Conservation (phyloP, 92 coral and sea anemone species). For the Umimayanthus chanpuru region DNA sequence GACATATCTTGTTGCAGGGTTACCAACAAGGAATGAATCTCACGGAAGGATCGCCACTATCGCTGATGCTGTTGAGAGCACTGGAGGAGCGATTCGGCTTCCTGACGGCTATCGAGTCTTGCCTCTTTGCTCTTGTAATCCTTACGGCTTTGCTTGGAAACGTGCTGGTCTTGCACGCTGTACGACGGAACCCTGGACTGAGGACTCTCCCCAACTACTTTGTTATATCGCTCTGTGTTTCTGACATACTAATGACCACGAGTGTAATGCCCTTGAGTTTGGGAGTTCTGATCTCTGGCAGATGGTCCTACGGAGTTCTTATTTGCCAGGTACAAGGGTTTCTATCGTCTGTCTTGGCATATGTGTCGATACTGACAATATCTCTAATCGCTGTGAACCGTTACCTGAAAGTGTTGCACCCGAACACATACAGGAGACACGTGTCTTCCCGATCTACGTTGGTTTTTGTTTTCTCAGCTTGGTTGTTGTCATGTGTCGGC, state of each 20-base stretch:
- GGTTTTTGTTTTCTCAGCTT: slow-evolving; percentile 48
- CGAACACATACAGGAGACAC: slow-evolving; percentile 49
- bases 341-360: slow-evolving; percentile 63
- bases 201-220: slow-evolving; percentile 61
- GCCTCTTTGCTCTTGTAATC: slow-evolving; percentile 46
- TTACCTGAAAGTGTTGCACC: slow-evolving; percentile 65
- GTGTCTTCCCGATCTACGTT: slow-evolving; percentile 51
- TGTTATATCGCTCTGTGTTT: slow-evolving; percentile 57
- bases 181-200: slow-evolving; percentile 55
- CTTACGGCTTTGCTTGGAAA: slow-evolving; percentile 62
- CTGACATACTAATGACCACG: slow-evolving; percentile 73
- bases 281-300: slow-evolving; percentile 60
- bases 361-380: slow-evolving; percentile 70
- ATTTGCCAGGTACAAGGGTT: slow-evolving; percentile 77
- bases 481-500: slow-evolving; percentile 63
- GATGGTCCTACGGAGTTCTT: slow-evolving; percentile 56
- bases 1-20: background rate
- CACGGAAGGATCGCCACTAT: background rate
- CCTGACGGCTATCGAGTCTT: slow-evolving; percentile 47
- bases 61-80: background rate
- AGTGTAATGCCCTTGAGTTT: slow-evolving; percentile 69
- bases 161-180: slow-evolving; percentile 54
- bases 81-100: background rate
- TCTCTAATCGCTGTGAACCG: slow-evolving; percentile 78
- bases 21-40: background rate